Conservation (phyloP, 1,140 invertebrate genomes). For the Drosophila guanche region DNA sequence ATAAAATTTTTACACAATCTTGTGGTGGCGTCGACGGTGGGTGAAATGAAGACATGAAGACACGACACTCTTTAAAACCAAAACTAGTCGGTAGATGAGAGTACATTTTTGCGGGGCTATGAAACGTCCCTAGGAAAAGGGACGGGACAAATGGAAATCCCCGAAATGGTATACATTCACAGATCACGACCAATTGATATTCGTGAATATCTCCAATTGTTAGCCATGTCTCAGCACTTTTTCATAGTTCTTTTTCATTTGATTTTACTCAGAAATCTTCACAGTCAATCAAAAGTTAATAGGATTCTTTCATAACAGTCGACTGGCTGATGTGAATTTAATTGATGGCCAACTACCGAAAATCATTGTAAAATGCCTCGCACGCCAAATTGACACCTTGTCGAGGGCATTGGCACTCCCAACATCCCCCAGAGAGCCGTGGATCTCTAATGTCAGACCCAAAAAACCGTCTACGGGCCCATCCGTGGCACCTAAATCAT, state of each 20-base stretch:
- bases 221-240: background rate
- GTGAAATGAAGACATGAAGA: conserved; percentile 31
- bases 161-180: no score
- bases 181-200: no score
- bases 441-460: conserved; percentile 62
- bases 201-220: conserved; percentile 5
- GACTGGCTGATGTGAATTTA: conserved; percentile 65
- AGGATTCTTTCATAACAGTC: conserved; percentile 4
- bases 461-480: conserved; percentile 19
- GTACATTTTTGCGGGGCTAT: conserved; percentile 29
- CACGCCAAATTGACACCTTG: conserved; percentile 60
- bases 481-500: conserved; percentile 34
- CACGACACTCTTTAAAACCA: conserved; percentile 20
- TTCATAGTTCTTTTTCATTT: background rate
- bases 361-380: conserved; percentile 11
- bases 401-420: conserved; percentile 53
- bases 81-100: conserved; percentile 7
- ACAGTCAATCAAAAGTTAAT: background rate
- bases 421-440: background rate
- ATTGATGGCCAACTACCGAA: conserved; percentile 49
- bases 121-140: conserved; percentile 36
- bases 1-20: conserved; percentile 56
- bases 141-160: background rate
- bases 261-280: background rate
- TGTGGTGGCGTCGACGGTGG: conserved; percentile 22